Conservation (phyloP, 2,113 vertebrate genomes). For the Anguilla rostrata region DNA sequence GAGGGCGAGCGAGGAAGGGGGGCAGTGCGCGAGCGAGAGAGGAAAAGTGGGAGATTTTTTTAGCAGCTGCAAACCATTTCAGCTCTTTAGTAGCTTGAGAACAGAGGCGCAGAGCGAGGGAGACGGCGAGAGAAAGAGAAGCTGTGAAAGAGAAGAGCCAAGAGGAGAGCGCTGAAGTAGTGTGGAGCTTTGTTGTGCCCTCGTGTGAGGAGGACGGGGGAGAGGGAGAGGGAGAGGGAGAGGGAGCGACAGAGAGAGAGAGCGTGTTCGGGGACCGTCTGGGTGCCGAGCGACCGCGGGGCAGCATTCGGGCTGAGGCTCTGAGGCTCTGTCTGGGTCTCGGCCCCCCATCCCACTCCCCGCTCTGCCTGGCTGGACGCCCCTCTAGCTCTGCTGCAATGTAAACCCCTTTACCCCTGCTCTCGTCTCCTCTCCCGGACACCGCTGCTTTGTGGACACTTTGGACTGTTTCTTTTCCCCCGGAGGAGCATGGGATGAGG, state of each 20-base stretch:
- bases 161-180: conserved; percentile 40
- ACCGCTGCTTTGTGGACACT: conserved; percentile 45
- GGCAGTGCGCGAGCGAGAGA: conserved; percentile 49
- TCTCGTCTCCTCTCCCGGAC: conserved; percentile 39
- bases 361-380: conserved; percentile 50
- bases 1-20: conserved; percentile 33
- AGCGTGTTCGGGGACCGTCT: conserved; percentile 62
- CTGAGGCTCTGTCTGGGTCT: conserved; percentile 67
- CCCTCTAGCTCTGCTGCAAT: conserved; percentile 41
- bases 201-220: conserved; percentile 19
- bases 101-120: conserved; percentile 54
- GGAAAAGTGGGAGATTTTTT: conserved; percentile 77
- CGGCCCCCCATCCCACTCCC: conserved; percentile 67
- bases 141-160: conserved; percentile 28
- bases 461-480: conserved; percentile 47
- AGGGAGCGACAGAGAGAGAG: conserved; percentile 27
- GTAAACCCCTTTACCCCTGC: conserved; percentile 30
- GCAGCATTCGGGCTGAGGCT: conserved; percentile 51
- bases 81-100: conserved; percentile 69
- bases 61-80: conserved; percentile 84
- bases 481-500: conserved; percentile 46
- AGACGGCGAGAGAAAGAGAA: conserved; percentile 42
- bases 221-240: conserved; percentile 18
- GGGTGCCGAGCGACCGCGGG: conserved; percentile 45
- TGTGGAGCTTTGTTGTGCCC: conserved; percentile 61